Percentiles rank a stretch among this genome's conserved stretches.
Evolutionary conservation across 2,888 invertebrate genomes (phyloP).

Genomic region (Athetis lepigone): DNA sequence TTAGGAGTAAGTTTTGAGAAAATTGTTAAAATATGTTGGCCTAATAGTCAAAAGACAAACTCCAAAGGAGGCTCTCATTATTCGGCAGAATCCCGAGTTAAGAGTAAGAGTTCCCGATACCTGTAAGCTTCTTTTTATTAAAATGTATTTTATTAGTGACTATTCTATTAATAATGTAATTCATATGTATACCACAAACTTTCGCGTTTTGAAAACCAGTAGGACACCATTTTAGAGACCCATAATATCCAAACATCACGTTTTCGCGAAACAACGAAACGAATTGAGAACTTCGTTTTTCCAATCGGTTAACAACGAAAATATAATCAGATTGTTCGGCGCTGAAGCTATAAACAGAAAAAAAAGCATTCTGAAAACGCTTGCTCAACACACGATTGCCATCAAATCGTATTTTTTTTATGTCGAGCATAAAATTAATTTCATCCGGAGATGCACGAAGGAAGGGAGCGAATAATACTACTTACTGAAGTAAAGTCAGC

Average conservation of each 20-base stretch:
- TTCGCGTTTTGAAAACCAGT: conserved; percentile 14
- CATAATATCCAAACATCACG: conserved; percentile 16
- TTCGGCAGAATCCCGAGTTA: no score
- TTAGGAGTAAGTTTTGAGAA: background rate
- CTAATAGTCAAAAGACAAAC: no score
- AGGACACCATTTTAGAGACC: no score
- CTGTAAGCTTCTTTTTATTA: no score
- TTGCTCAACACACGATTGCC: conserved; percentile 40
- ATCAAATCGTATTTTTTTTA: conserved; percentile 54
- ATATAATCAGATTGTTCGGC: conserved; percentile 33
- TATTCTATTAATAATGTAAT: no score
- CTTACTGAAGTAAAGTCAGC: conserved; percentile 9
- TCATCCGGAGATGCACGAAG: conserved; percentile 42
- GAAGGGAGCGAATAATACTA: conserved; percentile 32
- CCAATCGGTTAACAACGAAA: conserved; percentile 30
- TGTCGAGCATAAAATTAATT: conserved; percentile 57
- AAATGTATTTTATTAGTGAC: no score
- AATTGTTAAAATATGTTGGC: no score
- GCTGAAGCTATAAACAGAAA: conserved; percentile 40
- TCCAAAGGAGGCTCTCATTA: no score
- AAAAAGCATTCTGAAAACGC: conserved; percentile 40
- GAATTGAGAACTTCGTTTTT: conserved; percentile 24
- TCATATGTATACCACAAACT: no score
- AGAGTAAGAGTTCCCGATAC: no score
- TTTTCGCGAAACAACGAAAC: conserved; percentile 14